Conservation (phyloP, 2,888 invertebrate species). For the Panorpa germanica region DNA sequence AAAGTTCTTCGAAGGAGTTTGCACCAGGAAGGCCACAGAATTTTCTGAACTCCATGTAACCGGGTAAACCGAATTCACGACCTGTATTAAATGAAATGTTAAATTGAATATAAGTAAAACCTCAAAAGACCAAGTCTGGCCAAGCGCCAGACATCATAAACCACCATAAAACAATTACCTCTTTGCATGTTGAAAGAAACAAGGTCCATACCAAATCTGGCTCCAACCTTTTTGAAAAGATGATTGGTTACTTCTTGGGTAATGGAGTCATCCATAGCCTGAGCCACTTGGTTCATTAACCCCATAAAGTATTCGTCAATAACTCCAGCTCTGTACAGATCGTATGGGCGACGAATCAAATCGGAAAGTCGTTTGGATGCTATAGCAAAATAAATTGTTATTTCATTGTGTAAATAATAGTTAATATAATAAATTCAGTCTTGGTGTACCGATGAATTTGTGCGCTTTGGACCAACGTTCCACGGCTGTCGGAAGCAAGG, state of each 20-base stretch:
- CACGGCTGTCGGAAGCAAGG: slow-evolving; percentile 71
- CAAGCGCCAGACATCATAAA: too few relatives aligned
- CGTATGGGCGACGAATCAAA: slow-evolving; percentile 73
- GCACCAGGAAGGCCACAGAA: slow-evolving; percentile 73
- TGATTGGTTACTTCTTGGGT: slow-evolving; percentile 83
- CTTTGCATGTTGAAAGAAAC: slow-evolving; percentile 88
- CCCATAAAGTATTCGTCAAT: slow-evolving; percentile 87
- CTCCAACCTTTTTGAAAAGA: slow-evolving; percentile 66
- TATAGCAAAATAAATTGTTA: slow-evolving; percentile 21
- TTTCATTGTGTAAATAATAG: slow-evolving; percentile 3
- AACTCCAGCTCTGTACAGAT: slow-evolving; percentile 77
- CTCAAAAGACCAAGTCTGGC: too few relatives aligned
- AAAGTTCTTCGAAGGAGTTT: slow-evolving; percentile 58
- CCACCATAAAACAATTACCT: too few relatives aligned
- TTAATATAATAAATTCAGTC: slow-evolving; percentile 5
- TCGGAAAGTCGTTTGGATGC: slow-evolving; percentile 79
- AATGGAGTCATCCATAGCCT: slow-evolving; percentile 88
- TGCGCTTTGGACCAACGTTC: slow-evolving; percentile 91
- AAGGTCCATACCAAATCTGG: slow-evolving; percentile 69
- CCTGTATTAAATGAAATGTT: too few relatives aligned
- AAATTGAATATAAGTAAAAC: too few relatives aligned
- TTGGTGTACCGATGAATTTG: slow-evolving; percentile 63
- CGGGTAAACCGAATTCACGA: slow-evolving; percentile 77
- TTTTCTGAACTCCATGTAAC: slow-evolving; percentile 84
- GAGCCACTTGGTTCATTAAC: slow-evolving; percentile 82